Conservation (phyloP, 2,888 invertebrate species). For the Watsonalla binaria region DNA sequence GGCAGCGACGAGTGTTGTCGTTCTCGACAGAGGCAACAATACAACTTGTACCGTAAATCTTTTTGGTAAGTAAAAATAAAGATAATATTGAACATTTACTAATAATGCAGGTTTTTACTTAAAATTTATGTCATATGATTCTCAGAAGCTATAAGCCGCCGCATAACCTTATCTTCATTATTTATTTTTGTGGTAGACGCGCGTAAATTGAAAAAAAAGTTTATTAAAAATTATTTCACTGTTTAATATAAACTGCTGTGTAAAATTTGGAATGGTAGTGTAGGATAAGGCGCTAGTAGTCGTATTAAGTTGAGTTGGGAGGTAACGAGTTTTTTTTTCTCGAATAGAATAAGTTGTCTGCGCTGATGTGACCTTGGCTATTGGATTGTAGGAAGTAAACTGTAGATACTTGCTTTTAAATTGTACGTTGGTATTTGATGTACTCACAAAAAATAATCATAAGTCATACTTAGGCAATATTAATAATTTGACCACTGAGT, state of each 20-base stretch:
- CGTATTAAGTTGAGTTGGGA: conserved; percentile 34
- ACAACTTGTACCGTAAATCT: conserved; percentile 97
- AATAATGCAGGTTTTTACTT: conserved; percentile 8
- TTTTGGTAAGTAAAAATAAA: conserved; percentile 85
- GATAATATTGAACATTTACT: conserved; percentile 12
- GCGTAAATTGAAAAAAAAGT: conserved; percentile 62
- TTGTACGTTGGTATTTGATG: conserved; percentile 77
- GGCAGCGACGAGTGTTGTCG: conserved; percentile 96
- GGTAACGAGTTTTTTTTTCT: conserved; percentile 64
- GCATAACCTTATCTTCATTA: conserved; percentile 57
- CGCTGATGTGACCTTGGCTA: conserved; percentile 73
- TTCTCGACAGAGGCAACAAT: conserved; percentile 96
- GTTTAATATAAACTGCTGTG: neutral
- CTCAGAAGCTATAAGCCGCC: conserved; percentile 27
- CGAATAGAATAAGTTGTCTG: conserved; percentile 72
- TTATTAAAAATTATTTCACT: conserved; percentile 8
- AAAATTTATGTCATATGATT: conserved; percentile 5
- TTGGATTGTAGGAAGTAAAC: conserved; percentile 79
- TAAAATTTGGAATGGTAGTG: neutral
- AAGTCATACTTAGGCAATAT: conserved; percentile 44
- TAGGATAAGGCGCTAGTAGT: conserved; percentile 11
- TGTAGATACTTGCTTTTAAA: conserved; percentile 76
- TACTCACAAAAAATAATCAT: conserved; percentile 72
- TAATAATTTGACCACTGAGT: conserved; percentile 20
- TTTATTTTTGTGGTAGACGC: conserved; percentile 59